phyloP scores from a whole-genome alignment of 2,888 invertebrate species.

The Cylloceria caligata region DNA sequence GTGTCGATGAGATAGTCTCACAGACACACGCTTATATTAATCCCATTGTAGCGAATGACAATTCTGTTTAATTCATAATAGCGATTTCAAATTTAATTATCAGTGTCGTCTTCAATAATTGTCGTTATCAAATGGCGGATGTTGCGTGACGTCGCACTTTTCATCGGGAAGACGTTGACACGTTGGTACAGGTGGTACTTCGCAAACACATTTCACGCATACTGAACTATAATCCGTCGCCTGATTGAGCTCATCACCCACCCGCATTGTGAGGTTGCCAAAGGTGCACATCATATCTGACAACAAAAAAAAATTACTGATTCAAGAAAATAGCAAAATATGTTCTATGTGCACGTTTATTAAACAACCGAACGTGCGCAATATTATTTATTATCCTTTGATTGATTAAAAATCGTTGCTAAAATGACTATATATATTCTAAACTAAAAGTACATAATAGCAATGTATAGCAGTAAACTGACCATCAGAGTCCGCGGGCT shows the following conservation, averaged over 20 bases:
- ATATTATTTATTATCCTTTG: neutral
- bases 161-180: slow-evolving; percentile 72
- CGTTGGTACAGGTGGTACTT: slow-evolving; percentile 77
- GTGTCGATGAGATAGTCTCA: no score
- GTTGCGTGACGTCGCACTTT: slow-evolving; percentile 71
- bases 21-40: no score
- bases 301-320: neutral
- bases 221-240: slow-evolving; percentile 69
- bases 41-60: no score
- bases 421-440: no score
- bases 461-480: neutral
- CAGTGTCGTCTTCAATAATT: neutral
- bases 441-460: neutral
- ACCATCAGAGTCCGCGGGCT: slow-evolving; percentile 4
- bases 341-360: no score
- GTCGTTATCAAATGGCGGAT: slow-evolving; percentile 49
- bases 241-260: slow-evolving; percentile 75
- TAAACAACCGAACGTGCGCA: no score
- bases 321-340: no score
- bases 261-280: slow-evolving; percentile 73
- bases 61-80: no score
- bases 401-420: neutral
- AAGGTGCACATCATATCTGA: slow-evolving; percentile 70
- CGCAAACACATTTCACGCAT: slow-evolving; percentile 77
- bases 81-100: neutral